Conservation (phyloP, 2,888 invertebrate species). For the Amblyjoppa proteus region DNA sequence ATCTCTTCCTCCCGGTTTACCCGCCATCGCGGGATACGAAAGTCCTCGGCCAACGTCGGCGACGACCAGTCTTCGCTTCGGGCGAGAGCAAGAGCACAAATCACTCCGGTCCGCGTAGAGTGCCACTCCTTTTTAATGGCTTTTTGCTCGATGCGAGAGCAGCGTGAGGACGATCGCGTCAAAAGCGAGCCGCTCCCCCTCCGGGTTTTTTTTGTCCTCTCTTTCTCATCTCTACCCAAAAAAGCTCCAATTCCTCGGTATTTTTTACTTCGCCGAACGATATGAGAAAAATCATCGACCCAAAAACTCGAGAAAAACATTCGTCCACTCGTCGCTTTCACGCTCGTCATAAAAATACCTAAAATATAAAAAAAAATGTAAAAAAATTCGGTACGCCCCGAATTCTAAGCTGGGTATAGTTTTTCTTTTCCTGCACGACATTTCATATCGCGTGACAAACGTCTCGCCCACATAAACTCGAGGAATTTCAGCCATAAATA, state of each 20-base stretch:
- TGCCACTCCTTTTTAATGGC: slow-evolving; percentile 75
- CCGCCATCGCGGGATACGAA: slow-evolving; percentile 74
- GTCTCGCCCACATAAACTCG: neutral
- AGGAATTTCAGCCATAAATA: slow-evolving; percentile 8
- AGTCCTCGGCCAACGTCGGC: slow-evolving; percentile 22
- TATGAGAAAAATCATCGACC: slow-evolving; percentile 8
- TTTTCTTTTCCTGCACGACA: slow-evolving; percentile 21
- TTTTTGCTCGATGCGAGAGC: slow-evolving; percentile 51
- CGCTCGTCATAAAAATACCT: slow-evolving; percentile 33
- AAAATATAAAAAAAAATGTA: neutral
- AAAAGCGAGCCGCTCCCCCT: slow-evolving; percentile 56
- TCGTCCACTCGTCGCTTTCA: slow-evolving; percentile 45
- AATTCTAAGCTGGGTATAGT: slow-evolving; percentile 33
- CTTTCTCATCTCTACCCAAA: slow-evolving; percentile 1
- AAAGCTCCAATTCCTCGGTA: slow-evolving; percentile 15
- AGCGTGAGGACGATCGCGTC: slow-evolving; percentile 54
- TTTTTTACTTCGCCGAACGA: slow-evolving; percentile 1
- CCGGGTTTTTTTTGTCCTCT: slow-evolving; percentile 12
- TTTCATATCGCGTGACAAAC: slow-evolving; percentile 10
- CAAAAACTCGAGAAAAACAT: slow-evolving; percentile 2
- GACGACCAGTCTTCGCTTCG: slow-evolving; percentile 51
- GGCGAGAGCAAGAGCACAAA: slow-evolving; percentile 78
- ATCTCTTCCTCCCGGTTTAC: slow-evolving; percentile 57
- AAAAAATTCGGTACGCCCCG: slow-evolving; percentile 29
- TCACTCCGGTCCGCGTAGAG: slow-evolving; percentile 73